These are phyloP conservation scores for Microplitis mediator DNA, from an alignment of 1,140 invertebrate genomes.

Conservation along the genomic window DNA sequence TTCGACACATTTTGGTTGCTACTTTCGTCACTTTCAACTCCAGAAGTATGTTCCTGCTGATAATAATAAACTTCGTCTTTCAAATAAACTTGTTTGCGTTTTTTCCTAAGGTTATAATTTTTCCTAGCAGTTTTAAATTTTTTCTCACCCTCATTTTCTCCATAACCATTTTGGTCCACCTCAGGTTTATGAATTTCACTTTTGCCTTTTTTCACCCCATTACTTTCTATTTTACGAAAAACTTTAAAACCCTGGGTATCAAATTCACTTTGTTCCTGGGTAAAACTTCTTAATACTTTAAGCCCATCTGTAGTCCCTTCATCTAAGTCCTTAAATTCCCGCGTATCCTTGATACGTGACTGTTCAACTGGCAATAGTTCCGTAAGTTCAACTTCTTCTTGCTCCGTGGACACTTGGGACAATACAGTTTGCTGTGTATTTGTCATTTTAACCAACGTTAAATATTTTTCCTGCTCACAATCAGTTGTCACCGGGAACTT, in stretches of 20 bases:
- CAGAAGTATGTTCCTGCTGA: constrained; percentile 15
- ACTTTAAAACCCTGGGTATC: constrained; percentile 11
- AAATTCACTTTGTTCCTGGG: constrained; percentile 38
- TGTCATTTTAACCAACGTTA: constrained; percentile 35
- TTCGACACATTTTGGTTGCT: background rate
- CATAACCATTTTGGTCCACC: background rate
- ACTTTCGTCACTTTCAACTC: background rate
- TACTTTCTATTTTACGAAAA: constrained; percentile 11
- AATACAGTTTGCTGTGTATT: constrained; percentile 39
- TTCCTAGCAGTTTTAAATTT: background rate
- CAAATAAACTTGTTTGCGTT: constrained; percentile 4
- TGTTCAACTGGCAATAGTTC: constrained; percentile 56
- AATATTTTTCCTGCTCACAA: background rate
- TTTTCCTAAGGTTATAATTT: background rate
- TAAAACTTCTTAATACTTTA: constrained; percentile 49
- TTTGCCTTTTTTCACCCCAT: background rate
- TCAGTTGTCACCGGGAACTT: no score
- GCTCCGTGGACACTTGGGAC: constrained; percentile 36
- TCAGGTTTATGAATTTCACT: constrained; percentile 1
- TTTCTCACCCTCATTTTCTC: background rate
- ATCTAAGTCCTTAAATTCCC: constrained; percentile 30
- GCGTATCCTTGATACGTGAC: constrained; percentile 43
- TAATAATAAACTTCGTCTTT: constrained; percentile 33
- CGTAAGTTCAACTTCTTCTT: constrained; percentile 53
- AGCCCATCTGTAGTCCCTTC: constrained; percentile 47